phyloP scores from a whole-genome alignment of 2,888 invertebrate genomes.

The Ramazzottius varieornatus region DNA sequence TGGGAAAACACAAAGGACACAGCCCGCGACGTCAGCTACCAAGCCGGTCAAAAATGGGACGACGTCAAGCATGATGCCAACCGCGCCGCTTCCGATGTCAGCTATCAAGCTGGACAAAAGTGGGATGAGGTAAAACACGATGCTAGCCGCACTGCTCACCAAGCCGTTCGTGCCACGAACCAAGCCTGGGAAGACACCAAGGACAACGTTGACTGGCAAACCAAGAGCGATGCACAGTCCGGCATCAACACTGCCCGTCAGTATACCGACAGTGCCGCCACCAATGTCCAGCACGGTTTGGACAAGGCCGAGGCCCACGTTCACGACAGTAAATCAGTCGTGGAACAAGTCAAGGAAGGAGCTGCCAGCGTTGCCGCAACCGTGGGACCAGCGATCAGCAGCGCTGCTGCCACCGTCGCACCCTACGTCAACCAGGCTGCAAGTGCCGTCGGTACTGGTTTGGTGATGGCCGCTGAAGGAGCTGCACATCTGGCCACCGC shows the following conservation, averaged over 20 bases:
- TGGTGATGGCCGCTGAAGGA: background rate
- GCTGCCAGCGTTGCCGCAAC: background rate
- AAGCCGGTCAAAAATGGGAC: background rate
- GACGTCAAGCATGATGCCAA: background rate
- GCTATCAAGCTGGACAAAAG: background rate
- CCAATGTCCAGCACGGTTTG: background rate
- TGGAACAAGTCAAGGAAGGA: background rate
- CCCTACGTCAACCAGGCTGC: background rate
- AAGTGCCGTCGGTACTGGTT: background rate
- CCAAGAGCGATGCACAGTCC: background rate
- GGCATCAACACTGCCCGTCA: background rate
- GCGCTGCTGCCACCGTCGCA: background rate
- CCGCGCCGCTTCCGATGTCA: too few species aligned
- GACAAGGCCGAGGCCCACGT: background rate
- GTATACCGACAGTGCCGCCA: background rate
- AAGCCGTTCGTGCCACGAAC: background rate
- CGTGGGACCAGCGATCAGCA: background rate
- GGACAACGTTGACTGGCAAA: background rate
- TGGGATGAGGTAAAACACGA: background rate
- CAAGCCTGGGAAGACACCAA: background rate
- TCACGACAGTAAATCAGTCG: background rate
- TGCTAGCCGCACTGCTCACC: background rate
- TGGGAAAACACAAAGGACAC: background rate
- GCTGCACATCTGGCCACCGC: background rate
- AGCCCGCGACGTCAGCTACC: background rate